phyloP scores from a whole-genome alignment of 2,797 vertebrate species.

The Chelon auratus region DNA sequence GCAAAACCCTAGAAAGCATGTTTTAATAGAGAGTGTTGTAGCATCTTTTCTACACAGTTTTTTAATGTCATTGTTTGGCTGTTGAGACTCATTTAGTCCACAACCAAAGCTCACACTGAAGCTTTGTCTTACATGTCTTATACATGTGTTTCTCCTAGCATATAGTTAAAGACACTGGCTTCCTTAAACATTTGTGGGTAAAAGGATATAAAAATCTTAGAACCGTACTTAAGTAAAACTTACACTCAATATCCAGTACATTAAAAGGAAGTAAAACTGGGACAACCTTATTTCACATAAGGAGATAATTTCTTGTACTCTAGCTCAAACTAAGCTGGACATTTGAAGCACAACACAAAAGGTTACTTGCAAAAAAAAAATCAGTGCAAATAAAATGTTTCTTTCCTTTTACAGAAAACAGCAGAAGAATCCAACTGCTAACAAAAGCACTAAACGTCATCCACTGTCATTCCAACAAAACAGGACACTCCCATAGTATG shows the following conservation, averaged over 20 bases:
- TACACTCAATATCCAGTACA: background rate
- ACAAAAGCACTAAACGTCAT: conserved; percentile 5
- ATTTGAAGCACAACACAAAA: background rate
- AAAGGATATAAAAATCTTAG: background rate
- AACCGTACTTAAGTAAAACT: background rate
- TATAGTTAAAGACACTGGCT: too few relatives aligned
- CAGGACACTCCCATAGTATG: conserved; percentile 25
- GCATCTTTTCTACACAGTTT: background rate
- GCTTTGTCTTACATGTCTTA: too few relatives aligned
- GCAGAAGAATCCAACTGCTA: background rate
- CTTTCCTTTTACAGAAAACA: background rate
- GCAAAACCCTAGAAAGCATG: background rate
- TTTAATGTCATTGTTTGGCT: too few relatives aligned
- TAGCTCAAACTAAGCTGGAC: background rate
- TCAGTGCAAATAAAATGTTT: background rate
- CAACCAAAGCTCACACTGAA: too few relatives aligned
- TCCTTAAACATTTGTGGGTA: background rate
- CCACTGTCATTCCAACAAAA: background rate
- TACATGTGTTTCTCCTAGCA: too few relatives aligned
- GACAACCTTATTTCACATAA: too few relatives aligned
- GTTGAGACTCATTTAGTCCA: too few relatives aligned
- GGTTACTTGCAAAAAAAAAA: background rate
- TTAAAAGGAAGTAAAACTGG: background rate
- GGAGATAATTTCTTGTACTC: background rate
- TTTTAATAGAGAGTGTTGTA: background rate